Evolutionary conservation across 2,888 invertebrate genomes (phyloP).

Genomic region (Aspidiotus destructor): DNA sequence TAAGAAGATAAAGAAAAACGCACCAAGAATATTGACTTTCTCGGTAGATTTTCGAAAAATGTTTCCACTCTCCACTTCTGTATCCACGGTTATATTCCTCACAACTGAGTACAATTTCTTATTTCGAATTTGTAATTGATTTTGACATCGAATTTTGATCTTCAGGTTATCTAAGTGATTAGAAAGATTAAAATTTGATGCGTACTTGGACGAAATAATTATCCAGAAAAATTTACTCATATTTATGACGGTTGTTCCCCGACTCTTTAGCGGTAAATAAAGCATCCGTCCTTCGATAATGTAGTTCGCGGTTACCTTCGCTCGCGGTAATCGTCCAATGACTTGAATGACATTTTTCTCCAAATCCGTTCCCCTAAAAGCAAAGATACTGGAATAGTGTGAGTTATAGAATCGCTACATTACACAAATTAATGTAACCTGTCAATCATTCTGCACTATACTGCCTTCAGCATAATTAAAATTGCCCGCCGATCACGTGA

Average conservation of each 20-base stretch:
- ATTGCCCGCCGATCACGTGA: too few relatives aligned
- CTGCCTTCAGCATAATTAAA: too few relatives aligned
- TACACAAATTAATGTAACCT: too few relatives aligned
- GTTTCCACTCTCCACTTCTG: slow-evolving; percentile 1
- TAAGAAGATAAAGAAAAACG: too few relatives aligned
- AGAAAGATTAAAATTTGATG: neutral
- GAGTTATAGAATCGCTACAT: too few relatives aligned
- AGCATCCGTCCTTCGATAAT: slow-evolving; percentile 7
- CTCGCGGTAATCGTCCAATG: neutral
- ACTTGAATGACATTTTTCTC: slow-evolving; percentile 13
- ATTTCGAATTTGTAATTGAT: too few relatives aligned
- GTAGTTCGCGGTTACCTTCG: slow-evolving; percentile 12
- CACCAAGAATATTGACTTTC: neutral
- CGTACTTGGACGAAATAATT: neutral
- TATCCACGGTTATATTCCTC: neutral
- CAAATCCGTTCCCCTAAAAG: slow-evolving; percentile 15
- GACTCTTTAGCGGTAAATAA: neutral
- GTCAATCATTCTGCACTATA: too few relatives aligned
- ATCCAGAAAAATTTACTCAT: slow-evolving; percentile 2
- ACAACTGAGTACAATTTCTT: too few relatives aligned
- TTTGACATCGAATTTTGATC: neutral
- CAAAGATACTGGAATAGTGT: neutral
- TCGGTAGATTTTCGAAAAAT: neutral
- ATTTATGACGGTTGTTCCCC: neutral
- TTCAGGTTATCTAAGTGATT: neutral